These are phyloP conservation scores for Marmota flaviventris DNA, from an alignment of 2,113 vertebrate genomes.

Conservation along the genomic window DNA sequence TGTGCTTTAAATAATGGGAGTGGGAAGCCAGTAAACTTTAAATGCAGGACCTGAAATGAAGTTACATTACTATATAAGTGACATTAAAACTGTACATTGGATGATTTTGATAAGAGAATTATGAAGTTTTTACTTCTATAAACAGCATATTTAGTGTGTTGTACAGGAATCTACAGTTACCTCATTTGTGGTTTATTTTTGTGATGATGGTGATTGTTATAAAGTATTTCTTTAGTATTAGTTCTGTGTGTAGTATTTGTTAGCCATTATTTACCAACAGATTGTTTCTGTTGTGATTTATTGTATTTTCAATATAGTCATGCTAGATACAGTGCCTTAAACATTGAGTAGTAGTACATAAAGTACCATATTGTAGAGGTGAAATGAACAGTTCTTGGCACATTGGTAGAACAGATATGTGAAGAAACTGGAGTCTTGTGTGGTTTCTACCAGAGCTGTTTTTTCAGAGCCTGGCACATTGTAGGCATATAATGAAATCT, in stretches of 20 bases:
- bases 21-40: not conserved
- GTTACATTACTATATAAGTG: not conserved
- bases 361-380: not conserved
- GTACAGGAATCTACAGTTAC: not conserved
- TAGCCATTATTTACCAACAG: conserved; percentile 22
- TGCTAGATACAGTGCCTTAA: not conserved
- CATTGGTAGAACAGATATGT: conserved; percentile 27
- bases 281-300: not conserved
- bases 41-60: not conserved
- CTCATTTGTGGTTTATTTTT: not conserved
- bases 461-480: not conserved
- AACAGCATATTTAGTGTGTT: not conserved
- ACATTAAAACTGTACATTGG: not conserved
- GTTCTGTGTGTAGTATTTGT: not conserved
- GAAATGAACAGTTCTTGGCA: conserved; percentile 3
- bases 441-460: not conserved
- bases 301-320: not conserved
- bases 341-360: not conserved
- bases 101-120: conserved; percentile 41
- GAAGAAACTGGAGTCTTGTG: not conserved
- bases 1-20: not conserved
- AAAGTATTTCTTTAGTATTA: not conserved
- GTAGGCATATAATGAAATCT: conserved; percentile 18
- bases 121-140: not conserved
- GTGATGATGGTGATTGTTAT: conserved; percentile 7